phyloP scores from a whole-genome alignment of 2,113 vertebrate genomes.

The Datnioides undecimradiatus region DNA sequence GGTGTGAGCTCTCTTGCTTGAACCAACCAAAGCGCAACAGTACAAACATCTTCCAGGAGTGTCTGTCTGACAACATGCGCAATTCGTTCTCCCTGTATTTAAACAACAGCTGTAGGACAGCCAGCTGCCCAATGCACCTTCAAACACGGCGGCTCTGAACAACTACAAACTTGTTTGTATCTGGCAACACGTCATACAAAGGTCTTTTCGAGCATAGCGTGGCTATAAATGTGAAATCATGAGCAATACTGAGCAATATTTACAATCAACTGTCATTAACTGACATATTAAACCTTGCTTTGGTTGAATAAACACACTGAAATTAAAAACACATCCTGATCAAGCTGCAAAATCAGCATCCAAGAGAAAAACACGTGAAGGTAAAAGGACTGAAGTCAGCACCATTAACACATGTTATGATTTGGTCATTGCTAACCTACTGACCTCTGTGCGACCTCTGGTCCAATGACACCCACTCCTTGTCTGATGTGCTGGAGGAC shows the following conservation, averaged over 20 bases:
- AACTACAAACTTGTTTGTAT: not conserved
- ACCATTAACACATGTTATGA: not conserved
- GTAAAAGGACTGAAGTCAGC: no score
- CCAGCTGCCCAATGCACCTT: not conserved
- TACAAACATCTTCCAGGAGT: not conserved
- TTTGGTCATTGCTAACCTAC: not conserved
- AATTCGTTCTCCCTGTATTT: not conserved
- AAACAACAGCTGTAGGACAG: not conserved
- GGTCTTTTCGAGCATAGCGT: no score
- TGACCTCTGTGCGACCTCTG: constrained; percentile 6
- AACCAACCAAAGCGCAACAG: not conserved
- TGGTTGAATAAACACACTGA: no score
- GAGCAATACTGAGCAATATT: not conserved
- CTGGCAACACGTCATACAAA: no score
- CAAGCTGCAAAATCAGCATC: no score
- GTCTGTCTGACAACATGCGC: not conserved
- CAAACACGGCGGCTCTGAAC: not conserved
- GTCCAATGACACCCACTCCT: not conserved
- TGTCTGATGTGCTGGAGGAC: not conserved
- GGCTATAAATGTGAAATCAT: no score
- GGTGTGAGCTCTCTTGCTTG: not conserved
- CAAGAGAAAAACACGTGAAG: no score
- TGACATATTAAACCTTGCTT: no score
- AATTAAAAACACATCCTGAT: no score
- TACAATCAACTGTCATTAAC: no score